Base-by-base conservation (phyloP, 2,888 invertebrate genomes). In the Chymomyza procnemis region DNA sequence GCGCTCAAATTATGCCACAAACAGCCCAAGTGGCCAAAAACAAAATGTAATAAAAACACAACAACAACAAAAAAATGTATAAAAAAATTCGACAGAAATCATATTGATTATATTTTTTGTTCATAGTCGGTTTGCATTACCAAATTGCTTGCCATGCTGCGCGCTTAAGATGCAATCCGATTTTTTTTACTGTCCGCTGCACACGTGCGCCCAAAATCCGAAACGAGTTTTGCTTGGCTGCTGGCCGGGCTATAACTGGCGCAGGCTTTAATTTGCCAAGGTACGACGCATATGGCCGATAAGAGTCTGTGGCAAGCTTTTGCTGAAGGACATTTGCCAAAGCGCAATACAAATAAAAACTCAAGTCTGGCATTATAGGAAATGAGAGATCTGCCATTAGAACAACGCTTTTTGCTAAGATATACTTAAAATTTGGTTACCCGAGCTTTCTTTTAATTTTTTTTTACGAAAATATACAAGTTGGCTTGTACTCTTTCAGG, bases 1-100 rank as follows among this genome's bases (percentile, higher is more conserved):
- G 64, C 63, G 84, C 74, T 81, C 81, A 74, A 81, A 84, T 84
- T 81, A 84, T 84, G 84, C 81, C 81, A 81, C 79, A 79, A 74
- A 74, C 65, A 58, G 65, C 62, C 64, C 64, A 64, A 52, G 58
- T 63, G 74, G 71, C 66, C 71, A 70, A 77, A 70, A 77, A 75
- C 75, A 71, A 76, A 76, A 76, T 76, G 66, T 26, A 26, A 8
- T 26, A 26, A 26, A 26, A 26, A 3, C 4, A 26, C 4, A 26
- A 26, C n/a, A n/a, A n/a, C n/a, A n/a, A n/a, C n/a, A n/a, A n/a
- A n/a, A n/a, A n/a, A n/a, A n/a, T 47, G 63, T 64, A 48, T 66
- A 22, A 48, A 55, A 55, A 56, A 56, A 54, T 4, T 14, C 18
- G 18, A 46, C n/a, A 41, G 65, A 72, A 68, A 76, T 73, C 73